Evolutionary conservation across 2,113 vertebrate species (phyloP).

Genomic region (Pao palembangensis): DNA sequence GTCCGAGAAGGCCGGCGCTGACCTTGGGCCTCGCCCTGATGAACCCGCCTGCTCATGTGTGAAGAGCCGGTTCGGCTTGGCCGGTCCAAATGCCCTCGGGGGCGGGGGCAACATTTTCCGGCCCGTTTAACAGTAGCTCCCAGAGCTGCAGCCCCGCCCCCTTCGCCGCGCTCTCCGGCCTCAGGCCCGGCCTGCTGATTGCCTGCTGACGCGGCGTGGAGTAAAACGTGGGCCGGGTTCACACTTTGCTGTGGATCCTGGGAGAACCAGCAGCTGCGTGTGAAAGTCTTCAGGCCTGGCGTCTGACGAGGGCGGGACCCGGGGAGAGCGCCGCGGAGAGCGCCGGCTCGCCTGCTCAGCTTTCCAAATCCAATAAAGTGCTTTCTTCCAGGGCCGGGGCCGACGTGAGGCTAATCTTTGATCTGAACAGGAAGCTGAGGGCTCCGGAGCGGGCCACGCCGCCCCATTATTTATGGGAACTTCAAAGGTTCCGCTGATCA

Average conservation of each 20-base stretch:
- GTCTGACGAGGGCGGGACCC: slow-evolving; percentile 56
- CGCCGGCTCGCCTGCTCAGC: slow-evolving; percentile 41
- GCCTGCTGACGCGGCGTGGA: slow-evolving; percentile 62
- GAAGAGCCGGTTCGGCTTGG: slow-evolving; percentile 46
- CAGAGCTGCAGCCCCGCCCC: slow-evolving; percentile 20
- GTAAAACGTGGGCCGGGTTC: slow-evolving; percentile 69
- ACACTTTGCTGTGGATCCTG: slow-evolving; percentile 66
- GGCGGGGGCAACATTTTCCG: slow-evolving; percentile 65
- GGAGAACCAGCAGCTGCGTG: slow-evolving; percentile 69
- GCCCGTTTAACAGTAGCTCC: slow-evolving; percentile 71
- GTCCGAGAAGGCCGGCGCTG: slow-evolving; percentile 11
- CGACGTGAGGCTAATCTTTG: slow-evolving; percentile 70
- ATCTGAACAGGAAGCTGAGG: slow-evolving; percentile 71
- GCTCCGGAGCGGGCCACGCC: slow-evolving; percentile 55
- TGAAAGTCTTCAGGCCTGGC: slow-evolving; percentile 63
- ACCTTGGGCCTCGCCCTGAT: slow-evolving; percentile 36
- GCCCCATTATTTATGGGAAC: slow-evolving; percentile 68
- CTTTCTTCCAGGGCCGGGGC: slow-evolving; percentile 65
- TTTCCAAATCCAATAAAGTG: slow-evolving; percentile 70
- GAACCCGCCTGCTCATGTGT: slow-evolving; percentile 62
- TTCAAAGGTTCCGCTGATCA: slow-evolving; percentile 72
- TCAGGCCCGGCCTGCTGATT: slow-evolving; percentile 54
- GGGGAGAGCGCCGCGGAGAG: slow-evolving; percentile 37
- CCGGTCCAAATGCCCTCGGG: slow-evolving; percentile 52
- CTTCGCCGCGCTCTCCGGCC: slow-evolving; percentile 24